Conservation (phyloP, 2,797 vertebrate genomes). For the Danio aesculapii region DNA sequence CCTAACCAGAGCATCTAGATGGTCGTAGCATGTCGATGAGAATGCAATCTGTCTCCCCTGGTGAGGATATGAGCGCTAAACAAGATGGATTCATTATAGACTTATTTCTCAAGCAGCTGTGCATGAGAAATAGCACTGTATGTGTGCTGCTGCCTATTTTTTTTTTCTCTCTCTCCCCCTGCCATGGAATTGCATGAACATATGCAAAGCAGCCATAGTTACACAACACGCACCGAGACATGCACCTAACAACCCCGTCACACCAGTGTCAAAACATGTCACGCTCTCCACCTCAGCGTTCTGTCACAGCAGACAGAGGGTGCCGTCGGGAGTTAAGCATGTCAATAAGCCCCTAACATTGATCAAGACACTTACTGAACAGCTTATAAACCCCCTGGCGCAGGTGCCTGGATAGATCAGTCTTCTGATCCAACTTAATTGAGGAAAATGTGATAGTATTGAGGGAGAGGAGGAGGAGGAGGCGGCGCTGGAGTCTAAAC, state of each 20-base stretch:
- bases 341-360: slow-evolving; percentile 60
- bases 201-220: slow-evolving; percentile 51
- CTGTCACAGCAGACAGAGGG: slow-evolving; percentile 49
- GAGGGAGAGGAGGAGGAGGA: neutral
- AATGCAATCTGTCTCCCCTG: slow-evolving; percentile 25
- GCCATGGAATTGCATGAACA: slow-evolving; percentile 20
- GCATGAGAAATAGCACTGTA: slow-evolving; percentile 16
- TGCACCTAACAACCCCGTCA: slow-evolving; percentile 40
- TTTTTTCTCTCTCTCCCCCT: neutral
- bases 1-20: neutral
- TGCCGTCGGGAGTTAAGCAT: slow-evolving; percentile 50
- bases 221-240: slow-evolving; percentile 18
- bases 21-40: neutral
- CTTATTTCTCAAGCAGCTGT: slow-evolving; percentile 36
- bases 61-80: slow-evolving; percentile 28
- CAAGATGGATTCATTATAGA: slow-evolving; percentile 29
- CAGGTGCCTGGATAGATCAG: slow-evolving; percentile 45
- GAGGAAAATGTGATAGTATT: slow-evolving; percentile 33
- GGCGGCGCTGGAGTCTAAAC: slow-evolving; percentile 9
- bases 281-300: slow-evolving; percentile 42
- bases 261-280: slow-evolving; percentile 54
- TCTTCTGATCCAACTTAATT: slow-evolving; percentile 42
- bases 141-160: neutral
- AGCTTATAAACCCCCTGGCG: slow-evolving; percentile 51
- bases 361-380: slow-evolving; percentile 60